phyloP scores from a whole-genome alignment of 2,888 invertebrate genomes.

The Siphlonurus alternatus region DNA sequence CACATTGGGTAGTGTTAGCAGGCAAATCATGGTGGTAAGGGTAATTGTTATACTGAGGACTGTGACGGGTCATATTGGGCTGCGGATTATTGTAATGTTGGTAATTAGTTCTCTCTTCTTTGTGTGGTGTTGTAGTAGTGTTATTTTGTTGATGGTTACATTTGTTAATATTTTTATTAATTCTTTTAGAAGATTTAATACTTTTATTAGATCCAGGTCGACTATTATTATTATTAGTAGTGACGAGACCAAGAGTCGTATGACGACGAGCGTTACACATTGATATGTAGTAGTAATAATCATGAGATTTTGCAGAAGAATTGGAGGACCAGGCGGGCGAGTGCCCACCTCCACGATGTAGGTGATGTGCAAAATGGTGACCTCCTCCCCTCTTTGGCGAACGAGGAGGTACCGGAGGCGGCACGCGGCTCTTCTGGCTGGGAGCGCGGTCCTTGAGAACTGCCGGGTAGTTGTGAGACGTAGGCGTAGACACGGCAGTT shows the following conservation, averaged over 20 bases:
- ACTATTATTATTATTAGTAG: not conserved
- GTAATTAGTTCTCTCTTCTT: not conserved
- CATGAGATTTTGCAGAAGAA: not conserved
- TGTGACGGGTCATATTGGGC: not conserved
- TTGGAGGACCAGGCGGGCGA: not conserved
- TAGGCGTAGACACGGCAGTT: constrained; percentile 22
- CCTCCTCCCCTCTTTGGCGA: constrained; percentile 37
- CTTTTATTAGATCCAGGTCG: not conserved
- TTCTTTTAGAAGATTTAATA: not conserved
- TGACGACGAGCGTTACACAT: not conserved
- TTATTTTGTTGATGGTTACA: not conserved
- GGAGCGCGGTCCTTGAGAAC: constrained; percentile 45
- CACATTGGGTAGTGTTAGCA: not conserved
- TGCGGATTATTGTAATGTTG: not conserved
- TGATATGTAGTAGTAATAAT: not conserved
- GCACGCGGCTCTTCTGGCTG: constrained; percentile 40
- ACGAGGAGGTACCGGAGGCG: constrained; percentile 76
- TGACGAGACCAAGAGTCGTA: not conserved
- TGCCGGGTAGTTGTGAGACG: constrained; percentile 44
- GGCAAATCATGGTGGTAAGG: not conserved
- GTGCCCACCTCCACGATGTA: not conserved
- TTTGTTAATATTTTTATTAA: too few species aligned
- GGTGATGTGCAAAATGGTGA: not conserved
- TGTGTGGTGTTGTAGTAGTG: not conserved
- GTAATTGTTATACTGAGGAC: not conserved